A percentile compares a stretch with the other conserved stretches of the same genome.
Evolutionary conservation across 2,888 invertebrate genomes (phyloP).

Genomic region (Coleophora deauratella): DNA sequence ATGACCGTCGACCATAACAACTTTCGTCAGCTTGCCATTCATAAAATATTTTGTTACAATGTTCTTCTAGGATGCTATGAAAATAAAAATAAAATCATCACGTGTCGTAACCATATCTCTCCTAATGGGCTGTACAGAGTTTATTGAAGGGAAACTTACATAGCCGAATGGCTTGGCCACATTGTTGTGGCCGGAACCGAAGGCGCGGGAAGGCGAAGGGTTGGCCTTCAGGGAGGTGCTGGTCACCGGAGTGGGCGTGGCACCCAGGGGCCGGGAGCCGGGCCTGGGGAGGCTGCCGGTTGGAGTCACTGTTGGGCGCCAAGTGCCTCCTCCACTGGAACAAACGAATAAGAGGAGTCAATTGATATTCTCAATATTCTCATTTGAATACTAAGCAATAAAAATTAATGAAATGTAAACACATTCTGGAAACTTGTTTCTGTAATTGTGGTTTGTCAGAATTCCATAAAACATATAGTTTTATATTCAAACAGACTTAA

Average conservation of each 20-base stretch:
- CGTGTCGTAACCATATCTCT: no score
- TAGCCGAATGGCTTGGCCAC: constrained; percentile 88
- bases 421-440: no score
- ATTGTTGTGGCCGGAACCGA: constrained; percentile 92
- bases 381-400: no score
- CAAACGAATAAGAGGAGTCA: background rate
- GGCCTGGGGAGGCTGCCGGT: constrained; percentile 82
- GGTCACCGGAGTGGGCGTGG: constrained; percentile 81
- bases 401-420: no score
- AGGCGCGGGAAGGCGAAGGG: constrained; percentile 78
- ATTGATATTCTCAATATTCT: background rate
- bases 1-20: no score
- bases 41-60: no score
- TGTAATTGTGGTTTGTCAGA: no score
- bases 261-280: constrained; percentile 60
- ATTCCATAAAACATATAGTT: no score
- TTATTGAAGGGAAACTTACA: constrained; percentile 33
- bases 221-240: constrained; percentile 89
- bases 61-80: no score
- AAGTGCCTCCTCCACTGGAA: constrained; percentile 90
- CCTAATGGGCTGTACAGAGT: background rate
- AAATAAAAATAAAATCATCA: no score
- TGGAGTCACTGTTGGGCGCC: constrained; percentile 93
- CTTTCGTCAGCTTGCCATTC: no score
- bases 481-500: no score